Evolutionary conservation across 2,113 vertebrate species (phyloP).

Genomic region (Trinectes maculatus): DNA sequence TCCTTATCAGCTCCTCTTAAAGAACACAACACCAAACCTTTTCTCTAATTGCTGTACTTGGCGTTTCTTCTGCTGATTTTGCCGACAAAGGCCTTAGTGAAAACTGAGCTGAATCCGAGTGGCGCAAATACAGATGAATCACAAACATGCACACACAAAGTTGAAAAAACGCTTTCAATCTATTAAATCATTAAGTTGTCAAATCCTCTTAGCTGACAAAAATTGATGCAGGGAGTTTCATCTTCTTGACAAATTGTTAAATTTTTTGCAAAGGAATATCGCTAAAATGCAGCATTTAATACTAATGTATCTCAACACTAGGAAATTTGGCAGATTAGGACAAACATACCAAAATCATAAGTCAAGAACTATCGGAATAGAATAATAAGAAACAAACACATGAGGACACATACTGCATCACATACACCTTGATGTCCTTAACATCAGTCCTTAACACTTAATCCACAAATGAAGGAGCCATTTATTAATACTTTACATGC

Average conservation of each 20-base stretch:
- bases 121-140: constrained; percentile 20
- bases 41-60: constrained; percentile 59
- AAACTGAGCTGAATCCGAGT: constrained; percentile 5
- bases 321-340: too few relatives aligned
- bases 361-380: too few relatives aligned
- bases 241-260: neutral
- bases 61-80: constrained; percentile 52
- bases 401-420: too few relatives aligned
- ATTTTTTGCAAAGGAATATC: too few relatives aligned
- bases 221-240: neutral
- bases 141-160: neutral
- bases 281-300: too few relatives aligned
- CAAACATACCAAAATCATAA: too few relatives aligned
- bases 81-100: constrained; percentile 48
- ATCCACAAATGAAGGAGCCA: too few relatives aligned
- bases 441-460: too few relatives aligned
- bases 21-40: constrained; percentile 41
- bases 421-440: too few relatives aligned
- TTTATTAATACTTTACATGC: too few relatives aligned
- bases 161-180: neutral
- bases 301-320: too few relatives aligned
- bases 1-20: constrained; percentile 32
- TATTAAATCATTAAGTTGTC: neutral
- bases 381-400: too few relatives aligned
- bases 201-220: neutral